Conservation (phyloP, 2,113 vertebrate species). For the Turdus rufiventris region DNA sequence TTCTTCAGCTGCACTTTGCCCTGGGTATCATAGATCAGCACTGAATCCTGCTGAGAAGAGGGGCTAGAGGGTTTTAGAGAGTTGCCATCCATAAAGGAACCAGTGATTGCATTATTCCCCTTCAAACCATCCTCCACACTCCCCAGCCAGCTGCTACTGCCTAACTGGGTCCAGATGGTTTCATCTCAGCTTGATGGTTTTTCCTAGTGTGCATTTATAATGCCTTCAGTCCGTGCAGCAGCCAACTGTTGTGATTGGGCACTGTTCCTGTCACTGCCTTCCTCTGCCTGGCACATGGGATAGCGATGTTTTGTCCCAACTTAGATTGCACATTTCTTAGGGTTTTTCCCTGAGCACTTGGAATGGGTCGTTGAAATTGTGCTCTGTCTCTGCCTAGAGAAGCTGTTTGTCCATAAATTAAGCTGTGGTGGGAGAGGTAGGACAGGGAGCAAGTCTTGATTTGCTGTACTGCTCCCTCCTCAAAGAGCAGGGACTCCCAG, state of each 20-base stretch:
- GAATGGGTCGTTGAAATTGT: background rate
- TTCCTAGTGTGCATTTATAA: background rate
- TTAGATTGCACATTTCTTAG: background rate
- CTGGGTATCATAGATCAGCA: background rate
- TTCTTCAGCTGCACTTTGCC: background rate
- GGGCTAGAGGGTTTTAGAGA: background rate
- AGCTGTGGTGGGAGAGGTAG: background rate
- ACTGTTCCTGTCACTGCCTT: background rate
- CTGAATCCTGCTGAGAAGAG: background rate
- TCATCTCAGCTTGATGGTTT: slow-evolving; percentile 14
- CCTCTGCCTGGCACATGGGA: background rate
- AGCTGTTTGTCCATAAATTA: background rate
- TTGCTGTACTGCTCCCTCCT: background rate
- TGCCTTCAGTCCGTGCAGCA: background rate
- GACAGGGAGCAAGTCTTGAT: background rate
- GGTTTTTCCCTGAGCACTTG: background rate
- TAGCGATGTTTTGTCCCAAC: background rate
- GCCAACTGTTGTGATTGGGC: background rate
- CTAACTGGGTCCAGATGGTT: slow-evolving; percentile 26
- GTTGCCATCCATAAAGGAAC: background rate
- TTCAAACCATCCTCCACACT: background rate
- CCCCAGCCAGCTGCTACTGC: background rate
- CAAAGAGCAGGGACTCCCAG: rapidly evolving
- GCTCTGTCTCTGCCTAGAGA: background rate
- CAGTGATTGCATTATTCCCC: background rate